Evolutionary conservation across 2,888 invertebrate genomes (phyloP), one percentile per base, ranked within the genome.

Genomic region (Metallyticus violacea): DNA sequence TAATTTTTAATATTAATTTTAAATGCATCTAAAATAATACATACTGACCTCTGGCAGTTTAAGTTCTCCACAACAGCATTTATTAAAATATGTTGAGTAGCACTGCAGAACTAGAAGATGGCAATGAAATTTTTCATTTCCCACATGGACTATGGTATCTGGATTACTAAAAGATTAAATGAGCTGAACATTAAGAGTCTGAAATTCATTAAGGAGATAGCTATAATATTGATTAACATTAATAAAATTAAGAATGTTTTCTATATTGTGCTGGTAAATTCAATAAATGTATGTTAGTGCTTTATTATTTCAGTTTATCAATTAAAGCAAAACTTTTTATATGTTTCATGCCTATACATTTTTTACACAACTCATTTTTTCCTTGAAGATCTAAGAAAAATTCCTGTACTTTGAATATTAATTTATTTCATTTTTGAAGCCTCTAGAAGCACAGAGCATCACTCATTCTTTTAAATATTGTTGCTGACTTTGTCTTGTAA

Each of bases 61-160:
- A 28, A 85, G 26, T 28, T 85, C 30, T 9, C 79, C 28, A 27
- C n/a, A 77, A 26, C 22, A n/a, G 28, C 79, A 77, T 29, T 87
- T 90, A 90, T 95, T 94, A 89, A 96, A 95, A 89, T 94, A 94
- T 29, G 92, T 91, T 1, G 95, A 95, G 90, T 96, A 96, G 89
- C 95, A 94, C 90, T 96, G 95, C 4, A 96, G 91, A 1, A 96
- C 95, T 29, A 96, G 92, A 28, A 93, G 92, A 90, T 96, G 96
- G 90, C 95, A 96, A 88, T 94, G 93, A 89, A 95, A 95, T 89
- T 94, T 94, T 89, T 95, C 94, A 87, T 93, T 92, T 22, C 93
- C 95, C 85, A 96, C 94, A 88, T 93, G 93, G 6, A 96, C 93
- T 85, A 94, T 92, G 81, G 94, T 94, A 90, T 96, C 96, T 3